Evolutionary conservation across 1,140 invertebrate species (phyloP).

Genomic region (Cherax destructor): DNA sequence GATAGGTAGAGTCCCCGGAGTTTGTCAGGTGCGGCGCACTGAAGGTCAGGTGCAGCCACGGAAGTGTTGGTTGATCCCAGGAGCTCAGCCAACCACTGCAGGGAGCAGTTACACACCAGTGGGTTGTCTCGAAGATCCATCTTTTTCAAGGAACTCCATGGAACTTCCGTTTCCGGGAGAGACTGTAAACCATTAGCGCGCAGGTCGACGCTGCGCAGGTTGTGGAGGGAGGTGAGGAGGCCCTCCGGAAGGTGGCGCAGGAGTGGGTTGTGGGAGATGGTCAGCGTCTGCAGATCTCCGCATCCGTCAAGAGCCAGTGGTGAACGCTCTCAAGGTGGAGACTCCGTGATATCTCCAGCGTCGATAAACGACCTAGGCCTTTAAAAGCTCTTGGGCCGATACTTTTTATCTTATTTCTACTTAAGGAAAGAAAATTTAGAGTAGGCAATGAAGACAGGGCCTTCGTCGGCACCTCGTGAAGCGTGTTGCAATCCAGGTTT

Average conservation of each 20-base stretch:
- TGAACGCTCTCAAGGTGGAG: slow-evolving; percentile 48
- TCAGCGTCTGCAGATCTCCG: slow-evolving; percentile 80
- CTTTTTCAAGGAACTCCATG: slow-evolving; percentile 69
- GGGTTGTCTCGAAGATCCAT: slow-evolving; percentile 85
- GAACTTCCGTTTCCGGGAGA: slow-evolving; percentile 78
- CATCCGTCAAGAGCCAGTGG: slow-evolving; percentile 57
- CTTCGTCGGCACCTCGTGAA: slow-evolving; percentile 59
- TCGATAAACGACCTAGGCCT: slow-evolving; percentile 39
- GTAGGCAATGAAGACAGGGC: slow-evolving; percentile 45
- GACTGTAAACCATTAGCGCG: slow-evolving; percentile 86
- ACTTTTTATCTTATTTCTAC: slow-evolving; percentile 64
- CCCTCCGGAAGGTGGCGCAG: slow-evolving; percentile 80
- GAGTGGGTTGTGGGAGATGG: slow-evolving; percentile 85
- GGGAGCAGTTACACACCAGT: slow-evolving; percentile 89
- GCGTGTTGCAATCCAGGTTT: slow-evolving; percentile 55
- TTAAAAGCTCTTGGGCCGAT: slow-evolving; percentile 49
- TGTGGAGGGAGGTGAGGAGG: slow-evolving; percentile 74
- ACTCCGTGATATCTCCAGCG: slow-evolving; percentile 66
- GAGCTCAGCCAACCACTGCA: slow-evolving; percentile 82
- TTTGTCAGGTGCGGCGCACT: slow-evolving; percentile 65
- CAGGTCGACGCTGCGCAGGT: slow-evolving; percentile 83
- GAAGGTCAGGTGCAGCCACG: slow-evolving; percentile 53
- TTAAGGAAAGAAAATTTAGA: slow-evolving; percentile 55
- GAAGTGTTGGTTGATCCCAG: slow-evolving; percentile 54
- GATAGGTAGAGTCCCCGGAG: slow-evolving; percentile 67